These are phyloP conservation scores for Seriola dumerili DNA, from an alignment of 2,113 vertebrate species.

Conservation along the genomic window DNA sequence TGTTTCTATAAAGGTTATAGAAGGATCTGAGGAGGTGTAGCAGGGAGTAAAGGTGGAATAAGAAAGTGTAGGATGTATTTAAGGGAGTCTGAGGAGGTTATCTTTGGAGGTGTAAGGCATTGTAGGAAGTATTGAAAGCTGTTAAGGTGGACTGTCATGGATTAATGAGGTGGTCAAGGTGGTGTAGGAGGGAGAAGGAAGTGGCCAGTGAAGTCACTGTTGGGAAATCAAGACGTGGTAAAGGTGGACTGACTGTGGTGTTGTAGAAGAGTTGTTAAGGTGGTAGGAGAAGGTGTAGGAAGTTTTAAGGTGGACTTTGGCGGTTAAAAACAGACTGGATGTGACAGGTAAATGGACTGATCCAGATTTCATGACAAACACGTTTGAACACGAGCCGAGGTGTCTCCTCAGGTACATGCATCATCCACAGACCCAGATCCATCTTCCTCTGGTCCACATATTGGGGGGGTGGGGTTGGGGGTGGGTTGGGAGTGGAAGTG, in stretches of 20 bases:
- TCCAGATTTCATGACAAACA: conserved; percentile 50
- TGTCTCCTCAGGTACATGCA: conserved; percentile 27
- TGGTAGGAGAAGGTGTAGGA: background rate
- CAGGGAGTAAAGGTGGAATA: background rate
- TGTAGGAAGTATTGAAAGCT: background rate
- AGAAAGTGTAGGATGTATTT: background rate
- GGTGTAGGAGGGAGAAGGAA: no score
- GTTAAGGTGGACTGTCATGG: background rate
- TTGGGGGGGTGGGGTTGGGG: background rate
- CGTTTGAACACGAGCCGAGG: conserved; percentile 34
- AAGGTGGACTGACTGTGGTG: no score
- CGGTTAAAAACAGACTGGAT: background rate
- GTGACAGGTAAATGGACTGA: background rate
- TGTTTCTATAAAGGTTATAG: no score
- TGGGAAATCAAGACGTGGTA: no score
- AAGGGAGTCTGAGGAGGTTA: background rate
- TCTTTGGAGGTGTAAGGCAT: no score
- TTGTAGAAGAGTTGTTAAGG: background rate
- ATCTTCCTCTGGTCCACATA: conserved; percentile 64
- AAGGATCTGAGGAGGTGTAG: no score
- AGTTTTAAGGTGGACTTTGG: background rate
- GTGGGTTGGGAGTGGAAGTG: background rate
- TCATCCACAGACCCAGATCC: conserved; percentile 59
- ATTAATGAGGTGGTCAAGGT: no score
- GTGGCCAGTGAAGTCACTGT: no score